Percentiles rank a stretch among this genome's conserved stretches.
Evolutionary conservation across 2,888 invertebrate species (phyloP).

Genomic region (Drosophila austrosaltans): DNA sequence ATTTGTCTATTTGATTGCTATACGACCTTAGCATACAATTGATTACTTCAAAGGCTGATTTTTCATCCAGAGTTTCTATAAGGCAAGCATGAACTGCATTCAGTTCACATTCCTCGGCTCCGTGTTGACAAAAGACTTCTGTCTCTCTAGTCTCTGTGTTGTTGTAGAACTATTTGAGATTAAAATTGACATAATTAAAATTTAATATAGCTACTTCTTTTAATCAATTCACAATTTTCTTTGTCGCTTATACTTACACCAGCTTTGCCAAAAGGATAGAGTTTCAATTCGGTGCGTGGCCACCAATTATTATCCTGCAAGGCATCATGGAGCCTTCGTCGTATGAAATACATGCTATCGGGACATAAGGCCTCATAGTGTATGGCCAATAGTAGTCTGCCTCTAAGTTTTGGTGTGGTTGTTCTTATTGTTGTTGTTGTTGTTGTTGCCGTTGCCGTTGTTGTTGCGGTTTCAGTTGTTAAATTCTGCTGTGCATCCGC

Average conservation of each 20-base stretch:
- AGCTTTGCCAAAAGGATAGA: conserved; percentile 83
- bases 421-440: conserved; percentile 15
- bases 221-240: too few relatives aligned
- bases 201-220: not conserved
- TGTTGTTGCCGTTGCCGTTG: not conserved
- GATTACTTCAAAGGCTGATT: conserved; percentile 74
- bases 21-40: conserved; percentile 77
- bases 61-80: conserved; percentile 71
- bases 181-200: not conserved
- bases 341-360: conserved; percentile 80
- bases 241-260: conserved; percentile 61
- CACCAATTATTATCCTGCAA: conserved; percentile 71
- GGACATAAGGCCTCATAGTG: conserved; percentile 82
- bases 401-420: conserved; percentile 3
- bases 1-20: conserved; percentile 62
- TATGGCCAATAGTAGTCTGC: conserved; percentile 71
- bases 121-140: conserved; percentile 80
- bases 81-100: conserved; percentile 82
- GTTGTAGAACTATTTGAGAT: conserved; percentile 59
- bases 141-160: conserved; percentile 60
- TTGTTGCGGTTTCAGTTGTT: conserved; percentile 16
- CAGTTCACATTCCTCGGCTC: conserved; percentile 77
- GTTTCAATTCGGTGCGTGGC: conserved; percentile 69
- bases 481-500: conserved; percentile 13
- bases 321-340: conserved; percentile 68